A percentile compares a stretch with the other conserved stretches of the same genome.
phyloP scores from a whole-genome alignment of 2,797 vertebrate genomes.

The Tolypeutes matacus region DNA sequence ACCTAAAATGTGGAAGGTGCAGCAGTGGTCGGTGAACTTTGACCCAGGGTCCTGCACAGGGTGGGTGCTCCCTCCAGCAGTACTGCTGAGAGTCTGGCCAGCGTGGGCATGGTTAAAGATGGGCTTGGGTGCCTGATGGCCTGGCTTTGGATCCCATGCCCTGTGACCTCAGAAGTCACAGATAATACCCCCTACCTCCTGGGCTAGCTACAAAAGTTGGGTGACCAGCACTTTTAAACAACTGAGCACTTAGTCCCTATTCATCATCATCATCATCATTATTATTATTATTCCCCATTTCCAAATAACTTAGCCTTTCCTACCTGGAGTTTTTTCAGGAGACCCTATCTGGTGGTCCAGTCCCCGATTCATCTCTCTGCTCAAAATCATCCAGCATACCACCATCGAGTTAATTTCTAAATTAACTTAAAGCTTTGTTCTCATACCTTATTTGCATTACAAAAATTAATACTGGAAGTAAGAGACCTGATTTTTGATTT shows the following conservation, averaged over 20 bases:
- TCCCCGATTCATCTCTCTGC: not conserved
- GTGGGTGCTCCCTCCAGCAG: not conserved
- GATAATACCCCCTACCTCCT: not conserved
- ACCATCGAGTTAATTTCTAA: not conserved
- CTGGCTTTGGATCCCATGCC: not conserved
- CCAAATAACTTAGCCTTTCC: not conserved
- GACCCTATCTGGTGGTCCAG: not conserved
- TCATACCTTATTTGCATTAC: slow-evolving; percentile 44
- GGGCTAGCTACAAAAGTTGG: not conserved
- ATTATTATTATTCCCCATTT: not conserved
- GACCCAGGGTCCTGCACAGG: not conserved
- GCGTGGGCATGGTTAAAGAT: not conserved
- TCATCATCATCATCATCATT: not conserved
- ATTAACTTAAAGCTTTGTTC: not conserved
- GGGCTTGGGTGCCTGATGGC: rapidly evolving
- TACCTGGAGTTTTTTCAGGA: not conserved
- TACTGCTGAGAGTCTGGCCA: not conserved
- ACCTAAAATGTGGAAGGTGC: not conserved
- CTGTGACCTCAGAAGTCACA: not conserved
- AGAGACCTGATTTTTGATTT: slow-evolving; percentile 29
- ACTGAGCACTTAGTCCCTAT: not conserved
- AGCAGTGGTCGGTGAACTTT: not conserved
- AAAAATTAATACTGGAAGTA: not conserved
- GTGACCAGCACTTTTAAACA: not conserved
- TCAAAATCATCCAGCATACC: not conserved